Percentiles rank a stretch among this genome's conserved stretches.
phyloP scores from a whole-genome alignment of 2,888 invertebrate genomes.

The Lomographa bimaculata region DNA sequence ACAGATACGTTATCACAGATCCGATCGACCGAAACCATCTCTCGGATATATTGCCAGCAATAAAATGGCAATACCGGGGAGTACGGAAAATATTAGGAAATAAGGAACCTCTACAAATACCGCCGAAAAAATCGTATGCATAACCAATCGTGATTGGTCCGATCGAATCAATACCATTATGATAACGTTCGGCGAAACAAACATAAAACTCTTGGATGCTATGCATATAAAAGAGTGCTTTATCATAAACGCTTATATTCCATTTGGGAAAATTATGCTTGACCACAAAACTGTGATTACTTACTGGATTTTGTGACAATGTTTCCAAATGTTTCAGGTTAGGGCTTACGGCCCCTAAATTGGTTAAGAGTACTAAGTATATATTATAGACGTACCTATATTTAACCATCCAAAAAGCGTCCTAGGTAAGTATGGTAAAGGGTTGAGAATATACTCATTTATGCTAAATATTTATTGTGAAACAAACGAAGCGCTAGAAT shows the following conservation, averaged over 20 bases:
- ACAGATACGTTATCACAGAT: slow-evolving; percentile 57
- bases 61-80: slow-evolving; percentile 74
- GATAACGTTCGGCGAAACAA: slow-evolving; percentile 28
- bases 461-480: too few species aligned
- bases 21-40: slow-evolving; percentile 51
- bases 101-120: slow-evolving; percentile 60
- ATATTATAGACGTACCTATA: too few species aligned
- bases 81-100: slow-evolving; percentile 16
- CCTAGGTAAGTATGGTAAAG: too few species aligned
- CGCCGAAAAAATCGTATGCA: slow-evolving; percentile 46
- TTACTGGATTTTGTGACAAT: too few species aligned
- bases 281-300: slow-evolving; percentile 8
- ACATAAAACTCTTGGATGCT: slow-evolving; percentile 26
- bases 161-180: slow-evolving; percentile 28
- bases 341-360: too few species aligned
- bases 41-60: slow-evolving; percentile 72
- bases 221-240: slow-evolving; percentile 29
- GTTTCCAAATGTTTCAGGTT: too few species aligned
- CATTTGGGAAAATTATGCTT: slow-evolving; percentile 18
- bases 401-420: too few species aligned
- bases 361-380: too few species aligned
- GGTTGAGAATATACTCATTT: too few species aligned
- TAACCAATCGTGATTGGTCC: slow-evolving; percentile 25
- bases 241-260: slow-evolving; percentile 23
- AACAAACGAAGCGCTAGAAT: too few species aligned